Percentiles rank a stretch among this genome's conserved stretches.
Evolutionary conservation across 2,888 invertebrate genomes (phyloP).

Genomic region (Litoditis marina): DNA sequence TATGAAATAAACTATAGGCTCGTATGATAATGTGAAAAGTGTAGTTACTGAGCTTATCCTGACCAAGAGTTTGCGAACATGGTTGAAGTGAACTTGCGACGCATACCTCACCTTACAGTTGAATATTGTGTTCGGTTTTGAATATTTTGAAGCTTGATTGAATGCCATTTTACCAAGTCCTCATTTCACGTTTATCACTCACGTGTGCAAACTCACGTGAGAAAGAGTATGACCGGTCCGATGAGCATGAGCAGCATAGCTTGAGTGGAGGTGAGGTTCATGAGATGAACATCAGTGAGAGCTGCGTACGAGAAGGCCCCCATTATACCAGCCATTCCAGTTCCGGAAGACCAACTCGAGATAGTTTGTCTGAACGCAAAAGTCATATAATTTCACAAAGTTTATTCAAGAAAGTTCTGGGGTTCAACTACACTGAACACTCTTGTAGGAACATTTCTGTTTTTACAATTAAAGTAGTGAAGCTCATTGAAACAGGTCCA

Average conservation of each 20-base stretch:
- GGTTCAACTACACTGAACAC: too few species aligned
- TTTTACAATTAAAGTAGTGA: neutral
- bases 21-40: too few species aligned
- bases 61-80: neutral
- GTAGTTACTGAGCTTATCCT: too few species aligned
- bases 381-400: neutral
- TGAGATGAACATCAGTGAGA: conserved; percentile 14
- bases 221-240: conserved; percentile 12
- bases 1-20: too few species aligned
- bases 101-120: too few species aligned
- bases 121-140: too few species aligned
- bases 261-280: conserved; percentile 11
- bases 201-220: conserved; percentile 8
- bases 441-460: too few species aligned
- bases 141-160: too few species aligned
- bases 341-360: conserved; percentile 17
- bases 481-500: neutral
- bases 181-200: too few species aligned
- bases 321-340: conserved; percentile 17
- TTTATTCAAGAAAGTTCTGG: neutral
- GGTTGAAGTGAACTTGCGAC: too few species aligned
- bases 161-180: too few species aligned
- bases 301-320: conserved; percentile 17
- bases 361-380: conserved; percentile 20
- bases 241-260: conserved; percentile 15